Conservation (phyloP, 2,888 invertebrate genomes). For the Cryptus viduatorius region DNA sequence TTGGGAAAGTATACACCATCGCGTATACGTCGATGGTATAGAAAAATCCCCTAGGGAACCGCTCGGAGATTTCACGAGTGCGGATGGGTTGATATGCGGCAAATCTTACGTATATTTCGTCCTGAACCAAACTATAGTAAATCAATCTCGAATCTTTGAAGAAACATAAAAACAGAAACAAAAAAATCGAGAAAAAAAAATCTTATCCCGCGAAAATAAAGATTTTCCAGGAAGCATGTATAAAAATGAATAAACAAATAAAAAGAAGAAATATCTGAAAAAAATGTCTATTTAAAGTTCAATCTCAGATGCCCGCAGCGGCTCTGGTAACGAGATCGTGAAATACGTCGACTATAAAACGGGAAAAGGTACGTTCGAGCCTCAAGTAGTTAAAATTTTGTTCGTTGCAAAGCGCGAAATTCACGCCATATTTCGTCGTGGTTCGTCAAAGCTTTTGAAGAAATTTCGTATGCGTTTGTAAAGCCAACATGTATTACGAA, state of each 20-base stretch:
- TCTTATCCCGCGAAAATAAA: too few relatives aligned
- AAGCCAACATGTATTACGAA: slow-evolving; percentile 3
- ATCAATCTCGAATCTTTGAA: background rate
- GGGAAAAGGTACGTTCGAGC: background rate
- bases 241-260: too few relatives aligned
- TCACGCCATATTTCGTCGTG: background rate
- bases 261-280: too few relatives aligned
- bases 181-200: background rate
- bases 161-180: background rate
- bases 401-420: background rate
- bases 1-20: slow-evolving; percentile 37
- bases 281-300: too few relatives aligned
- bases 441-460: background rate
- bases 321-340: too few relatives aligned
- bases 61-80: slow-evolving; percentile 3
- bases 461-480: background rate
- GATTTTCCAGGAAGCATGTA: too few relatives aligned
- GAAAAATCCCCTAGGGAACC: slow-evolving; percentile 12
- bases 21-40: background rate
- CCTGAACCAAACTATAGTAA: background rate
- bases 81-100: slow-evolving; percentile 14
- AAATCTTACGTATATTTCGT: background rate
- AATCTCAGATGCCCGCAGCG: too few relatives aligned
- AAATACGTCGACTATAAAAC: too few relatives aligned
- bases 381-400: background rate